Percentiles rank a stretch among this genome's conserved stretches.
Evolutionary conservation across 1,140 invertebrate genomes (phyloP).

Genomic region (Gryon sp.): DNA sequence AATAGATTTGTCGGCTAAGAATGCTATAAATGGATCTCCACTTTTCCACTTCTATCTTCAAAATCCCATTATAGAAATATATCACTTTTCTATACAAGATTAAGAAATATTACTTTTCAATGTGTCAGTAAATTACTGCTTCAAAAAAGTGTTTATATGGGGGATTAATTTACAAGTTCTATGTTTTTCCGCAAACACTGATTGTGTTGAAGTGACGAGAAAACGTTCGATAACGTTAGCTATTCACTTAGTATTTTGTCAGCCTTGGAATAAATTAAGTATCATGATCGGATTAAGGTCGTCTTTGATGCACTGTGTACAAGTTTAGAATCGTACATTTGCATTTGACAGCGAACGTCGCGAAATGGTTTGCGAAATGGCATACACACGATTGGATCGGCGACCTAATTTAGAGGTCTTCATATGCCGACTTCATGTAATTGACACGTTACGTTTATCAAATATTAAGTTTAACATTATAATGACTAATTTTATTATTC

Average conservation of each 20-base stretch:
- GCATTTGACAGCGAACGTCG: constrained; percentile 43
- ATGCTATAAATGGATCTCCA: too few species aligned
- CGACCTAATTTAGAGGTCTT: constrained; percentile 32
- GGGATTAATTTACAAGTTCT: too few species aligned
- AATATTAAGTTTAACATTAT: too few species aligned
- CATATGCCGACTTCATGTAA: too few species aligned
- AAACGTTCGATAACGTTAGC: constrained; percentile 43
- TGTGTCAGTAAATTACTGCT: too few species aligned
- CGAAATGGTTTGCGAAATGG: constrained; percentile 22
- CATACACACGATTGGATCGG: constrained; percentile 17
- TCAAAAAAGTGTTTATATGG: too few species aligned
- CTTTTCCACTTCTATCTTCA: too few species aligned
- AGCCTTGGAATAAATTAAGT: constrained; percentile 63
- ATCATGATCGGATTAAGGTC: constrained; percentile 61
- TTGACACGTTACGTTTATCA: constrained; percentile 18
- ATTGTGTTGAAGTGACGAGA: constrained; percentile 5
- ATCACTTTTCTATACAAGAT: too few species aligned
- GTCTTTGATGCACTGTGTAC: constrained; percentile 44
- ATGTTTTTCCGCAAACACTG: not conserved
- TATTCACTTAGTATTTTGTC: constrained; percentile 47
- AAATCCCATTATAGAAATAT: too few species aligned
- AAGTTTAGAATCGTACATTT: constrained; percentile 37
- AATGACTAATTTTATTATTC: too few species aligned
- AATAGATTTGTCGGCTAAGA: too few species aligned
- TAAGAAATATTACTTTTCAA: too few species aligned